A percentile compares a stretch with the other conserved stretches of the same genome.
These are phyloP conservation scores for Meloidogyne floridensis DNA, from an alignment of 1,140 invertebrate genomes.

Conservation along the genomic window DNA sequence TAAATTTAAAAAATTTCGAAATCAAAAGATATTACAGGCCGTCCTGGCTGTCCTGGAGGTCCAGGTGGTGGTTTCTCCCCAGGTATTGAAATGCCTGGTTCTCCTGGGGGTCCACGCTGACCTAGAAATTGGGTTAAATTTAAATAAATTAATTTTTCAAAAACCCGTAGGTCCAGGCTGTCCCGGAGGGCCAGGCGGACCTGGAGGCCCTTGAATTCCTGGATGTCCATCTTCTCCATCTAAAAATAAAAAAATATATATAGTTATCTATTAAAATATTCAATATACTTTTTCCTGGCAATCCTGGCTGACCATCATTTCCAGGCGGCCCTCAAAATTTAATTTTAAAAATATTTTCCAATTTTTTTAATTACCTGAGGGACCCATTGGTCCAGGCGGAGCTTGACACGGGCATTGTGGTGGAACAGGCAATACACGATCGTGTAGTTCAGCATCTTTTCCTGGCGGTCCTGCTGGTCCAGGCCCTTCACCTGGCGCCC, in stretches of 20 bases:
- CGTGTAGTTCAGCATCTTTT: constrained; percentile 64
- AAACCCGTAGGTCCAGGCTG: constrained; percentile 52
- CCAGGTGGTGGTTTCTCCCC: constrained; percentile 54
- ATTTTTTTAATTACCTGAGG: constrained; percentile 39
- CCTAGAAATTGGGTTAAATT: constrained; percentile 30
- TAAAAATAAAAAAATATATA: constrained; percentile 32
- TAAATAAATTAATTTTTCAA: neutral
- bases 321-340: constrained; percentile 52
- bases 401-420: constrained; percentile 64
- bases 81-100: constrained; percentile 60
- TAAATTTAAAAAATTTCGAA: neutral
- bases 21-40: constrained; percentile 27
- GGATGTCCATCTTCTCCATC: constrained; percentile 59
- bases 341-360: constrained; percentile 9
- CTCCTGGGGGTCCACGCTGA: constrained; percentile 58
- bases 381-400: constrained; percentile 54
- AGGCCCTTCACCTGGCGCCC: constrained; percentile 56
- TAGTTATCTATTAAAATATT: constrained; percentile 2
- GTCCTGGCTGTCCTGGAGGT: constrained; percentile 44
- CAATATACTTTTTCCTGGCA: constrained; percentile 49
- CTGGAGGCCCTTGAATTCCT: constrained; percentile 50
- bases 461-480: constrained; percentile 59
- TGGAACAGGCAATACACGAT: constrained; percentile 63
- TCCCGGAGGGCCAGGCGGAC: constrained; percentile 58
- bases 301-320: constrained; percentile 60